phyloP scores from a whole-genome alignment of 2,888 invertebrate genomes.

The Mylabris sibirica region DNA sequence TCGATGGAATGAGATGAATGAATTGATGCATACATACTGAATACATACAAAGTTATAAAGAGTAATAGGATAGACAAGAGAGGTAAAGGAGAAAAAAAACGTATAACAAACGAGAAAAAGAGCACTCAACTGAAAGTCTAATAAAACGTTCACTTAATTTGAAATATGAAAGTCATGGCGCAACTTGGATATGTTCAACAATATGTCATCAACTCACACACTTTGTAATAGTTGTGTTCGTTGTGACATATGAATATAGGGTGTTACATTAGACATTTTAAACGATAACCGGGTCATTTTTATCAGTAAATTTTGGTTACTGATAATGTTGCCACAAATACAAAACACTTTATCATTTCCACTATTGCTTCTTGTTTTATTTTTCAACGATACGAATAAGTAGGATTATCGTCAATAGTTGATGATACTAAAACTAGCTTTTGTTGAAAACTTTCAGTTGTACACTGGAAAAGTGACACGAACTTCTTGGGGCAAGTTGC shows the following conservation, averaged over 20 bases:
- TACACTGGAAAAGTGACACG: constrained; percentile 15
- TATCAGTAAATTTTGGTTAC: constrained; percentile 42
- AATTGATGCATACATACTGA: background rate
- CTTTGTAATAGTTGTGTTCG: constrained; percentile 39
- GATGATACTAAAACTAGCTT: constrained; percentile 11
- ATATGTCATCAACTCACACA: constrained; percentile 53
- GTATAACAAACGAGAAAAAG: constrained; percentile 16
- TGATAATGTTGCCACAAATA: constrained; percentile 47
- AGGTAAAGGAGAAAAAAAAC: background rate
- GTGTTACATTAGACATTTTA: constrained; percentile 48
- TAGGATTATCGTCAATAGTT: background rate
- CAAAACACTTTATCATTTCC: constrained; percentile 46
- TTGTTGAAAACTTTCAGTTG: constrained; percentile 29
- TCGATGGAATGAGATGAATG: background rate
- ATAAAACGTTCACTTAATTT: constrained; percentile 51
- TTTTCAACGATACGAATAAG: background rate
- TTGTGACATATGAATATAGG: constrained; percentile 53
- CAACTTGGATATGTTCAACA: constrained; percentile 46
- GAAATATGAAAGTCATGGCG: constrained; percentile 51
- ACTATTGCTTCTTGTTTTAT: constrained; percentile 18
- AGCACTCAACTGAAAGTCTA: constrained; percentile 39
- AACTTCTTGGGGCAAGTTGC: constrained; percentile 21
- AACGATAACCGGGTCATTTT: constrained; percentile 49
- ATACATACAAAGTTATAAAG: constrained; percentile 2
- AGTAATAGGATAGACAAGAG: background rate